phyloP scores from a whole-genome alignment of 2,888 invertebrate genomes.

The Cacoxenus indagator region DNA sequence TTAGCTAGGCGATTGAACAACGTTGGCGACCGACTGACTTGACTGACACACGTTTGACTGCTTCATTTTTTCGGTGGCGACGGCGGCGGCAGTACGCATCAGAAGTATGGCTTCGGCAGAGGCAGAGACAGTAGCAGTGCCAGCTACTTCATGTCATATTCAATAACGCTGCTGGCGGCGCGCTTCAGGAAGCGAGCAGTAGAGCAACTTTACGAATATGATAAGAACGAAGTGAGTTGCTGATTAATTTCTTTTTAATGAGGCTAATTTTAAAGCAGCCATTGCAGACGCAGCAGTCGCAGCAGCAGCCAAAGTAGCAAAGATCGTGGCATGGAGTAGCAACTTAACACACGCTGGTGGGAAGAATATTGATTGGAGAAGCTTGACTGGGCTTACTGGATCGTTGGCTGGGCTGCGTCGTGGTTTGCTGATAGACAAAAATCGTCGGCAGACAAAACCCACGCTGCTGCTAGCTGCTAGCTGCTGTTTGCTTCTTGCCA shows the following conservation, averaged over 20 bases:
- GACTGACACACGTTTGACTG: not conserved
- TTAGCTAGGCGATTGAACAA: not conserved
- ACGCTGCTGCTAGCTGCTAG: not conserved
- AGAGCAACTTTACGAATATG: constrained; percentile 38
- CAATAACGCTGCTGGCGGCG: not conserved
- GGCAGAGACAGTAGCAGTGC: not conserved
- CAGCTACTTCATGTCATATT: not conserved
- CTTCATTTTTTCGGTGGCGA: constrained; percentile 8
- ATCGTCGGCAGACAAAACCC: constrained; percentile 15
- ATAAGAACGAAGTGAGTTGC: constrained; percentile 36
- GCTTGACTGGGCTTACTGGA: not conserved
- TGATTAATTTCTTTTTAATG: constrained; percentile 48
- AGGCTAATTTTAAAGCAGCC: constrained; percentile 49
- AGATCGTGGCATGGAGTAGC: not conserved
- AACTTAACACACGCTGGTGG: constrained; percentile 3
- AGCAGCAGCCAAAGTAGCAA: not conserved
- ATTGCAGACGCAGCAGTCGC: constrained; percentile 26
- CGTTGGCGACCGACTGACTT: not conserved
- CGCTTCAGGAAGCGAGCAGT: constrained; percentile 34
- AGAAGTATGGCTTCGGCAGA: not conserved
- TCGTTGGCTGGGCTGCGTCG: not conserved
- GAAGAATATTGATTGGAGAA: constrained; percentile 25
- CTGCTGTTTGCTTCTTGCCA: not conserved
- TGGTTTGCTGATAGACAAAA: constrained; percentile 33
- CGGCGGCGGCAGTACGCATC: no score